Evolutionary conservation across 2,113 vertebrate genomes (phyloP), one percentile per base, ranked within the genome.

Genomic region (Dryoscopus gambensis): DNA sequence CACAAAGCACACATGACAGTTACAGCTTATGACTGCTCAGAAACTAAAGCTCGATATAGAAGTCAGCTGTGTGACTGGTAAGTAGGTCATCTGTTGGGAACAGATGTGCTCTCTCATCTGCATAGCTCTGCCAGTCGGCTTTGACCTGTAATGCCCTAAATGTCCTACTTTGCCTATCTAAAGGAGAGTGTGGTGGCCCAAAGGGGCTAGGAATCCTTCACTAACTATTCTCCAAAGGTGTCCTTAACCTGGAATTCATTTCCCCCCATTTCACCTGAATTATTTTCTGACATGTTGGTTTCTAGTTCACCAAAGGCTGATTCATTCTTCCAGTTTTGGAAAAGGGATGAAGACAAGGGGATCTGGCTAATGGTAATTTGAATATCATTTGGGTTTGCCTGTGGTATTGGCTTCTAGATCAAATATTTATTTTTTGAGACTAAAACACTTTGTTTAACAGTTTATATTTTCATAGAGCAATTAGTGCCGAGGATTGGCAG

Each of bases 71-170:
- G 56, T 47, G 52, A 24, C 44, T 89, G 69, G 21, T 63, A 94
- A 93, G 56, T 79, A 97, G 93, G 84, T 97, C 92, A 94, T 62
- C 87, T 70, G 69, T 0, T 35, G 19, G 64, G 69, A 93, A 50
- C 87, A 95, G 95, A 89, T 94, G 93, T 82, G 84, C 81, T 71
- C 76, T 62, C 78, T 78, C 74, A 78, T 84, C 84, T 84, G 77
- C 52, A 44, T 31, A 75, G 81, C 64, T 70, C 57, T 91, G 56
- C 67, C 35, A 42, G 24, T 44, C 57, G 4, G 47, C 33, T 94
- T 74, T 71, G 52, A 81, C 60, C 24, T 79, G 10, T 40, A 55
- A 64, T 63, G 65, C 81, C 62, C 81, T 70, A 47, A 78, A 47
- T 18, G 52, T 35, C 52, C 47, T 68, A 23, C 47, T 84, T 77